Percentiles rank a stretch among this genome's conserved stretches.
These are phyloP conservation scores for Himalopsyche kuldschensis DNA, from an alignment of 2,888 invertebrate genomes.

Conservation along the genomic window DNA sequence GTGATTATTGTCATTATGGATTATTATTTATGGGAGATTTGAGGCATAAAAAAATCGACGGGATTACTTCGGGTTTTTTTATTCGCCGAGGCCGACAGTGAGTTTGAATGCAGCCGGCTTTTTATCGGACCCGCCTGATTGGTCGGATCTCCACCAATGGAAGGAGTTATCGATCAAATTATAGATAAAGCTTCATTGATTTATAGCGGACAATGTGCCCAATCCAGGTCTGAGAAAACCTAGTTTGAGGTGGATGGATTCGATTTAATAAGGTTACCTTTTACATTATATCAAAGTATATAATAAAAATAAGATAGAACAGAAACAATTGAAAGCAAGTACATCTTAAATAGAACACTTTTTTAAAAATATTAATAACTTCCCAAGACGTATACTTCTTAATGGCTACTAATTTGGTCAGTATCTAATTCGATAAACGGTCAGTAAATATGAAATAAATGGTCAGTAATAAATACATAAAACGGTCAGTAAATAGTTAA, in stretches of 20 bases:
- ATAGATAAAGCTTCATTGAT: conserved; percentile 24
- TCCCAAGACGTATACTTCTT: no score
- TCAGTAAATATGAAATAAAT: no score
- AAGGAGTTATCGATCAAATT: conserved; percentile 19
- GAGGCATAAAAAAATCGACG: conserved; percentile 20
- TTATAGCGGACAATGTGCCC: conserved; percentile 20
- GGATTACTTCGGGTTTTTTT: background rate
- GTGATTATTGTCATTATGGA: conserved; percentile 34
- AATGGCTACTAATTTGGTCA: no score
- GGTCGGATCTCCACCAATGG: conserved; percentile 30
- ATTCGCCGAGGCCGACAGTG: background rate
- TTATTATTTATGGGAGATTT: conserved; percentile 34
- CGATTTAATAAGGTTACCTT: no score
- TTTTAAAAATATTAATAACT: no score
- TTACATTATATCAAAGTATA: no score
- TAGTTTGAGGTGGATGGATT: background rate
- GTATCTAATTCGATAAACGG: no score
- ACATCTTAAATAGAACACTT: no score
- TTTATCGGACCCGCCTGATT: conserved; percentile 9
- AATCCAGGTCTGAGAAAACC: conserved; percentile 15
- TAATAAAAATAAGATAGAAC: no score
- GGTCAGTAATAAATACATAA: no score
- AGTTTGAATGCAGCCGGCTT: background rate
- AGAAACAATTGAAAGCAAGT: no score
- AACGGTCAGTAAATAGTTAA: no score